These are phyloP conservation scores for Gryllus bimaculatus DNA, from an alignment of 1,140 invertebrate species.

Conservation along the genomic window DNA sequence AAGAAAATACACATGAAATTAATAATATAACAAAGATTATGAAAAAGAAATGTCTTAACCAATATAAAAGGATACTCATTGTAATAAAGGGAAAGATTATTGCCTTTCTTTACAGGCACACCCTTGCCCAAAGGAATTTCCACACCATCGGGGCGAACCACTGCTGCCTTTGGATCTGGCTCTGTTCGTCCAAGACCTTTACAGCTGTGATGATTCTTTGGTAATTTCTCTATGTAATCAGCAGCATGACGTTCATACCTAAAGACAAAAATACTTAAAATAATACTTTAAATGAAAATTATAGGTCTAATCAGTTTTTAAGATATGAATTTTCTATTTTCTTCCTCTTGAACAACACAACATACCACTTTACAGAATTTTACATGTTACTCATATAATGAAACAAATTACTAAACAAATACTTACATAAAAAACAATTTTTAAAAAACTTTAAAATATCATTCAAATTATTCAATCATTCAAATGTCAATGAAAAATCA, in stretches of 20 bases:
- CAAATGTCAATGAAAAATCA: no score
- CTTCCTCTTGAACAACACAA: background rate
- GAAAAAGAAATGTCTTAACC: background rate
- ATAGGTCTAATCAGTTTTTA: background rate
- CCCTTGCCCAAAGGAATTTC: slow-evolving; percentile 68
- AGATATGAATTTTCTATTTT: background rate
- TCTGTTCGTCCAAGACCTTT: slow-evolving; percentile 68
- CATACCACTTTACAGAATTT: background rate
- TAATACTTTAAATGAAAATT: background rate
- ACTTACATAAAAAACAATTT: no score
- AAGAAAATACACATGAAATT: background rate
- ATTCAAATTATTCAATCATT: no score
- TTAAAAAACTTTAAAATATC: no score
- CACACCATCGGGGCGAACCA: slow-evolving; percentile 46
- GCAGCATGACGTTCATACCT: slow-evolving; percentile 60
- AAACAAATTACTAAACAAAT: no score
- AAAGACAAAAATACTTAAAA: background rate
- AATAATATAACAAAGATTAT: background rate
- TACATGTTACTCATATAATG: no score
- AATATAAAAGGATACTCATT: slow-evolving; percentile 64
- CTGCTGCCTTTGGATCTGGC: slow-evolving; percentile 47
- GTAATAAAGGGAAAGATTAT: slow-evolving; percentile 55
- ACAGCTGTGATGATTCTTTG: slow-evolving; percentile 66
- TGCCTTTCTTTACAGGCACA: slow-evolving; percentile 30
- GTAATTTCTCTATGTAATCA: slow-evolving; percentile 68